Evolutionary conservation across 2,888 invertebrate species (phyloP), one percentile per base, ranked within the genome.

Genomic region (Andrena bucephala): DNA sequence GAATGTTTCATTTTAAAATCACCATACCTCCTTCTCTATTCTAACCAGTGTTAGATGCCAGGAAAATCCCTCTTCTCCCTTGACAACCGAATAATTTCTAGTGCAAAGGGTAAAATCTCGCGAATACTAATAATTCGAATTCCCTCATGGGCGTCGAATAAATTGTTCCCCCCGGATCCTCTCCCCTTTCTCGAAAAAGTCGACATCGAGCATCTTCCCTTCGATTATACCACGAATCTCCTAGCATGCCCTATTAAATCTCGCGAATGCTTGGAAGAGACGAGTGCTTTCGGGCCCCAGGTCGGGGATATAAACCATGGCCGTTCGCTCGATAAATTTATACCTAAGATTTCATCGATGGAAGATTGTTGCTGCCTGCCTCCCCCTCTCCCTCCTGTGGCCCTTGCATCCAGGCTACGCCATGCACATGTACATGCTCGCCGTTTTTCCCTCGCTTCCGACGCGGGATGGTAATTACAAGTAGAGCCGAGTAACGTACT

Each of bases 381-480:
- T 20, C 31, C 10, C 7, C 31, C 7, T 33, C 31, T 3, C 27
- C 8, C 2, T 10, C 13, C 54, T 42, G 63, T 33, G 31, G 27
- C 10, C 27, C 31, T 0, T 27, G 48, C 68, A 29, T 66, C 71
- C 62, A 50, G 50, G 65, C 68, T 27, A 27, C 27, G 31, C 16
- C 16, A 27, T 68, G 7, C 50, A 31, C 57, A 54, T 54, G 52
- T 68, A 74, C 73, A 81, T 31, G 69, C 80, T 85, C 81, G 52
- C 83, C 81, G 82, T 85, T 86, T 82, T 82, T 81, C 84, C 66
- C 59, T 74, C 59, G 36, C 71, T 74, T 63, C 67, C 69, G 71
- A 52, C 85, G 80, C 63, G 70, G 81, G 60, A 85, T 54, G 86
- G 84, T 86, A 88, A 88, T 88, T 88, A 88, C 83, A 81, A 87